phyloP scores from a whole-genome alignment of 1,140 invertebrate species.

The Tyrophagus putrescentiae region DNA sequence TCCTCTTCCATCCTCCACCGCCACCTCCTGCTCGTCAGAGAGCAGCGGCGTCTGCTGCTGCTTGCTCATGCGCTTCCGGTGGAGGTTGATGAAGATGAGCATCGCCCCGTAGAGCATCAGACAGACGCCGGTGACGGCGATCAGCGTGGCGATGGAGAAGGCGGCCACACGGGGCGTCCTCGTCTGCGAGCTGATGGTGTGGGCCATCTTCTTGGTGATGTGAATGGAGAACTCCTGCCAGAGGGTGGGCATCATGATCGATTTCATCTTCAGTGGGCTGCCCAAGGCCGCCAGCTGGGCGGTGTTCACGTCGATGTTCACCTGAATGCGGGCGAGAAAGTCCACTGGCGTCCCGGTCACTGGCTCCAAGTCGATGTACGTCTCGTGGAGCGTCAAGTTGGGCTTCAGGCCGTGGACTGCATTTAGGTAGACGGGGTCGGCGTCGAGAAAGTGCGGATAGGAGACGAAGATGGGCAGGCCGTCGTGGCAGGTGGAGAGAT shows the following conservation, averaged over 20 bases:
- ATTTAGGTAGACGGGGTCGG: constrained; percentile 54
- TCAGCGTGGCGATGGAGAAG: not conserved
- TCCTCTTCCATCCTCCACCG: no score
- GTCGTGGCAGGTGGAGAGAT: constrained; percentile 20
- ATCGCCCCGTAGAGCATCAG: not conserved
- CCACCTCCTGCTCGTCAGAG: not conserved
- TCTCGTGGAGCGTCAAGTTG: constrained; percentile 55
- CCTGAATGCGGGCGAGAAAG: constrained; percentile 25
- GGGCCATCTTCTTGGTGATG: constrained; percentile 20
- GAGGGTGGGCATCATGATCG: constrained; percentile 27
- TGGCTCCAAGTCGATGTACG: constrained; percentile 70
- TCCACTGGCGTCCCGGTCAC: constrained; percentile 36
- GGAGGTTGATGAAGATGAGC: not conserved
- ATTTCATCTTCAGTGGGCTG: constrained; percentile 17
- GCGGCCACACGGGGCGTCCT: constrained; percentile 11
- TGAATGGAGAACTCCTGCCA: constrained; percentile 25
- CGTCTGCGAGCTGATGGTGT: not conserved
- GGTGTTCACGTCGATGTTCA: constrained; percentile 26
- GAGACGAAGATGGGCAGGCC: constrained; percentile 72
- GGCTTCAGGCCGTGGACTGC: constrained; percentile 58
- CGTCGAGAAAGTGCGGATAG: constrained; percentile 78
- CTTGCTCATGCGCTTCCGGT: not conserved
- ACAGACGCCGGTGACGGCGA: not conserved
- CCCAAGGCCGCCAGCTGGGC: not conserved
- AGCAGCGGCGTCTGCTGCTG: not conserved